phyloP scores from a whole-genome alignment of 1,140 invertebrate genomes.

The Lycorma delicatula region DNA sequence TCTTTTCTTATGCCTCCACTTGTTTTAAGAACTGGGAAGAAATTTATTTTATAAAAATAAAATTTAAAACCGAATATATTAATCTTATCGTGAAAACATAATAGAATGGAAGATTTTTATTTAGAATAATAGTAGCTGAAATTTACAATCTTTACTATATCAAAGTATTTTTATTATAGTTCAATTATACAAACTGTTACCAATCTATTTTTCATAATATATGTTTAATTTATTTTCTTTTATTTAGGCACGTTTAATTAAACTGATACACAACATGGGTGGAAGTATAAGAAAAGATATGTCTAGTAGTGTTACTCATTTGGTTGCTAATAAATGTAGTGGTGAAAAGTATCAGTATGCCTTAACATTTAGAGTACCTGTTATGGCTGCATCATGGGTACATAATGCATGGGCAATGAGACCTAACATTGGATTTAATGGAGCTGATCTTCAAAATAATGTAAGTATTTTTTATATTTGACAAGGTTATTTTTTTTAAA shows the following conservation, averaged over 20 bases:
- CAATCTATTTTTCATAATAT: no score
- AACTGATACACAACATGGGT: slow-evolving; percentile 87
- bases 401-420: slow-evolving; percentile 70
- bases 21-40: no score
- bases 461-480: slow-evolving; percentile 43
- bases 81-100: no score
- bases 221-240: background rate
- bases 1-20: no score
- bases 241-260: slow-evolving; percentile 65
- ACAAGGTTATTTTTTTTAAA: background rate
- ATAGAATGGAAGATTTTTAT: no score
- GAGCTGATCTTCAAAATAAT: slow-evolving; percentile 56
- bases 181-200: no score
- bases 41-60: no score
- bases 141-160: no score
- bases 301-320: slow-evolving; percentile 78
- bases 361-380: slow-evolving; percentile 75
- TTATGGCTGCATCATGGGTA: slow-evolving; percentile 84
- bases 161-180: no score
- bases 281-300: slow-evolving; percentile 86
- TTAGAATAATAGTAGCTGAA: no score
- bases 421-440: slow-evolving; percentile 55
- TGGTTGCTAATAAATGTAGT: slow-evolving; percentile 76
- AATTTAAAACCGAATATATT: no score
- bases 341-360: slow-evolving; percentile 87